These are phyloP conservation scores for Phoeniculus purpureus DNA, from an alignment of 2,797 vertebrate species.

Conservation along the genomic window DNA sequence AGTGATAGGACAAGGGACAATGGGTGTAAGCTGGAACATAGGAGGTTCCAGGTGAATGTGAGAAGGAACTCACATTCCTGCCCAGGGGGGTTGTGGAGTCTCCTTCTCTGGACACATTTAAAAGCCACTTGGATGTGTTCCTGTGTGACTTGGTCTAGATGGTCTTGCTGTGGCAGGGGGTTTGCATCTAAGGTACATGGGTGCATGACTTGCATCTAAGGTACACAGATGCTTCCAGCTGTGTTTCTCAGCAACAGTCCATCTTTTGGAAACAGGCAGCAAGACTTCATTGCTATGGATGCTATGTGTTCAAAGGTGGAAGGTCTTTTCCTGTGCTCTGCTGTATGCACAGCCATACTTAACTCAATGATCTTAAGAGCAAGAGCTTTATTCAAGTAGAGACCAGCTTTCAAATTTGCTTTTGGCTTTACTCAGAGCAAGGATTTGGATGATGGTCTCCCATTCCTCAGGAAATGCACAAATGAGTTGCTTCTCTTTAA, in stretches of 20 bases:
- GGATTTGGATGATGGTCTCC: not conserved
- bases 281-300: not conserved
- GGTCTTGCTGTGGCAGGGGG: too few species aligned
- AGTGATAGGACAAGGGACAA: too few species aligned
- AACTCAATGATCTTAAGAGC: not conserved
- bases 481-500: not conserved
- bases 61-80: too few species aligned
- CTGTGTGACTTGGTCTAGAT: too few species aligned
- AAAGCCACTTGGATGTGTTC: too few species aligned
- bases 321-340: not conserved
- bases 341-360: not conserved
- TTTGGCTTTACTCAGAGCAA: not conserved
- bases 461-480: not conserved
- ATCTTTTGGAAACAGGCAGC: not conserved
- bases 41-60: too few species aligned
- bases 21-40: too few species aligned
- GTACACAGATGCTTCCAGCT: not conserved
- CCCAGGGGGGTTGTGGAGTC: too few species aligned
- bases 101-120: too few species aligned
- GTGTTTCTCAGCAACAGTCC: fast-evolving
- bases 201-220: not conserved
- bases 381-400: not conserved
- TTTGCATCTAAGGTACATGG: not conserved
- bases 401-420: not conserved
- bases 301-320: not conserved